Evolutionary conservation across 1,140 invertebrate genomes (phyloP).

Genomic region (Musca domestica): DNA sequence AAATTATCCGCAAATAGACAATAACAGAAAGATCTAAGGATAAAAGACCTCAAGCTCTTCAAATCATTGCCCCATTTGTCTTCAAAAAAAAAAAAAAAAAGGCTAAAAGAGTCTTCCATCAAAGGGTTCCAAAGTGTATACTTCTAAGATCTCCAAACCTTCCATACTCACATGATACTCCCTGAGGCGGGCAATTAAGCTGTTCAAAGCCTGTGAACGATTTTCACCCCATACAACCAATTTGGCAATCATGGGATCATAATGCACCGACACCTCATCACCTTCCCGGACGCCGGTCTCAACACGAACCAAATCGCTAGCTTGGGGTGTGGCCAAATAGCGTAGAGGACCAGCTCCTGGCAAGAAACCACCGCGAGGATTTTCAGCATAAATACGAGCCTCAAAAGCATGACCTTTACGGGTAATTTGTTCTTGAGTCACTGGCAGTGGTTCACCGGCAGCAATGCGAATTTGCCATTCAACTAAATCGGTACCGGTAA

Average conservation of each 20-base stretch:
- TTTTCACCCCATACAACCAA: conserved; percentile 92
- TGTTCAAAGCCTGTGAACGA: conserved; percentile 76
- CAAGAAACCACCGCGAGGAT: conserved; percentile 77
- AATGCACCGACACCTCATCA: conserved; percentile 93
- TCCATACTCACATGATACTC: conserved; percentile 70
- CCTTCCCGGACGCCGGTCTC: conserved; percentile 78
- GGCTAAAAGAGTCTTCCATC: too few species aligned
- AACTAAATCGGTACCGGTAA: conserved; percentile 89
- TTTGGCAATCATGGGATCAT: conserved; percentile 99
- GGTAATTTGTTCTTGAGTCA: conserved; percentile 74
- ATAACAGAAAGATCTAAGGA: too few species aligned
- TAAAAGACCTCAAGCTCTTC: too few species aligned
- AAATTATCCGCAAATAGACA: too few species aligned
- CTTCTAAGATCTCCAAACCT: too few species aligned
- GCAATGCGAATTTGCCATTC: conserved; percentile 94
- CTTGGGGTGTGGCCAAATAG: conserved; percentile 67
- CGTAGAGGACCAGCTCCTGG: conserved; percentile 79
- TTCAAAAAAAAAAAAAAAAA: too few species aligned
- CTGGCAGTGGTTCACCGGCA: conserved; percentile 78
- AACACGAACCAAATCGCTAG: conserved; percentile 65
- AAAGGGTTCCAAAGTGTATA: too few species aligned
- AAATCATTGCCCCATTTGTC: too few species aligned
- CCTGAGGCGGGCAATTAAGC: conserved; percentile 71
- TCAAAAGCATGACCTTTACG: conserved; percentile 85
- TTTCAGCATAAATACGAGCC: conserved; percentile 94